phyloP scores from a whole-genome alignment of 92 coral and sea anemone genomes.

The Anthopleura xanthogrammica region DNA sequence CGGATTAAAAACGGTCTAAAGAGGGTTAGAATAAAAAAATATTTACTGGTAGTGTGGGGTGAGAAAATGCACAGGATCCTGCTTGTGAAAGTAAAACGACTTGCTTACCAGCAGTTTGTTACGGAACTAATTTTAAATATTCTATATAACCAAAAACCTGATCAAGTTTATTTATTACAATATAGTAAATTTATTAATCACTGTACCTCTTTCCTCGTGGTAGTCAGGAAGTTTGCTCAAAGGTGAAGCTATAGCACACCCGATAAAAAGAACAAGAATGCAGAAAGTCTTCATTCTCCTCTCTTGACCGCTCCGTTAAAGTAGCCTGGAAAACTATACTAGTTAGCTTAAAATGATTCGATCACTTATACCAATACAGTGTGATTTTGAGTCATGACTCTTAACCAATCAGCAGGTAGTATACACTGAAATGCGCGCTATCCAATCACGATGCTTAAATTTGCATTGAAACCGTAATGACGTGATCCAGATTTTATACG shows the following conservation, averaged over 20 bases:
- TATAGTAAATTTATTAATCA: not conserved
- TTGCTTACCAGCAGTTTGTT: no score
- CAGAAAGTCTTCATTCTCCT: not conserved
- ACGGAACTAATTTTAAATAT: no score
- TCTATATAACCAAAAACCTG: no score
- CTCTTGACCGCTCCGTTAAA: not conserved
- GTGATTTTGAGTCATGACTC: no score
- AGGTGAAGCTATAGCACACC: not conserved
- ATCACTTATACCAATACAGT: not conserved
- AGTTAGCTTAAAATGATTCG: not conserved
- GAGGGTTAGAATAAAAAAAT: not conserved
- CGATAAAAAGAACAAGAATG: not conserved
- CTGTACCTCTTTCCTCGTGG: not conserved
- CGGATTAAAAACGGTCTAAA: not conserved
- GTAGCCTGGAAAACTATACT: not conserved
- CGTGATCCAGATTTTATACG: no score
- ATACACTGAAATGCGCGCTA: not conserved
- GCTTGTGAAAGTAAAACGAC: no score
- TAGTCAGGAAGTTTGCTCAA: not conserved
- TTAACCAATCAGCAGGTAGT: no score
- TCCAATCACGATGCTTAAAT: no score
- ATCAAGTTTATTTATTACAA: no score
- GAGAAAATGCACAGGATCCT: no score
- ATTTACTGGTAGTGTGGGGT: no score
- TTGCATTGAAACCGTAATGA: no score